Percentiles rank a stretch among this genome's conserved stretches.
Evolutionary conservation across 1,140 invertebrate species (phyloP).

Genomic region (Spodoptera litura): DNA sequence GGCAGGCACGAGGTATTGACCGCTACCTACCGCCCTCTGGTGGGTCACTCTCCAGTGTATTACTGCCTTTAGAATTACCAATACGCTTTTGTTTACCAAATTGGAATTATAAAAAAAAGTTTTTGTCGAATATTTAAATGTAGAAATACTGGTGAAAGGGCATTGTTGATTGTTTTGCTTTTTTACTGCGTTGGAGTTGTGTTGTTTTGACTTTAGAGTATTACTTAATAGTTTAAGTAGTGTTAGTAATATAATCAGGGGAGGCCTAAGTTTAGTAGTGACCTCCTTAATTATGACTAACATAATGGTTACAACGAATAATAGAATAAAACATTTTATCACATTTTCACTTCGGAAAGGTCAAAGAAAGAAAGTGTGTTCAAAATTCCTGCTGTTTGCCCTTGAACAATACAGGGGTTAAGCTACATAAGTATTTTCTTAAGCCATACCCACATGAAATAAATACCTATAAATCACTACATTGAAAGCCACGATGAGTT

Average conservation of each 20-base stretch:
- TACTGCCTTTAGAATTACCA: slow-evolving; percentile 51
- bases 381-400: too few relatives aligned
- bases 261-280: too few relatives aligned
- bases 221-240: neutral
- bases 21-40: slow-evolving; percentile 51
- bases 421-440: too few relatives aligned
- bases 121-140: neutral
- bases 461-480: too few relatives aligned
- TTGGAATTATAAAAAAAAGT: neutral
- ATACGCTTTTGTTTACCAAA: slow-evolving; percentile 35
- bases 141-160: neutral
- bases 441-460: too few relatives aligned
- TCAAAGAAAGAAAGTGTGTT: too few relatives aligned
- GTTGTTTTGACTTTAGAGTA: neutral
- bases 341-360: too few relatives aligned
- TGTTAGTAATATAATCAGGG: too few relatives aligned
- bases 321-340: too few relatives aligned
- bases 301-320: too few relatives aligned
- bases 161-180: neutral
- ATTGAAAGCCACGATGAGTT: neutral
- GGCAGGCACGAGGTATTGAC: slow-evolving; percentile 70
- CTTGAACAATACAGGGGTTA: too few relatives aligned
- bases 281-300: too few relatives aligned
- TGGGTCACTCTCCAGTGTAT: slow-evolving; percentile 57
- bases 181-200: neutral